Evolutionary conservation across 2,888 invertebrate genomes (phyloP), one percentile per base, ranked within the genome.

Genomic region (Nymphalis polychloros): DNA sequence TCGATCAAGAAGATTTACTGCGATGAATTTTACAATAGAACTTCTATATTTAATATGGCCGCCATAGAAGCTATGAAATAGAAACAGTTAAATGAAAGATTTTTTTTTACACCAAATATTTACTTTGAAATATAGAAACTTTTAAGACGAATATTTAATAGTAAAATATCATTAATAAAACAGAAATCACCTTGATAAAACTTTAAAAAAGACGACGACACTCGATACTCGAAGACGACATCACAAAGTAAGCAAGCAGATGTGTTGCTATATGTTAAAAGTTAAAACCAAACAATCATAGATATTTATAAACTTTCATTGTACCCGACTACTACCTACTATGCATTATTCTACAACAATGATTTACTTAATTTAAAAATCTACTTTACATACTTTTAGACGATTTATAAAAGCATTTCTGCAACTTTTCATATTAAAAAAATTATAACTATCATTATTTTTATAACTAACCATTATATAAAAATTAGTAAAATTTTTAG

Each of bases 131-230:
- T 52, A 31, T 48, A 17, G 7, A 10, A 35, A 52, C 20, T 31
- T 10, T 53, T 31, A 41, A 20, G 47, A 31, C 48, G 57, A 68
- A 27, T 62, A 63, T 59, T 20, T 41, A 50, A 13, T 8, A 19
- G 23, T 64, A 63, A 48, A 52, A 63, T 62, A 63, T 61, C 57
- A 71, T 70, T 64, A 72, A 77, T 76, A 71, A 73, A 77, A 72
- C 73, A 71, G 73, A 73, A 67, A 83, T 82, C 88, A 92, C 92
- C 92, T 91, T 87, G 88, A 87, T 89, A 89, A 87, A 90, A 87
- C 88, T 90, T 90, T 91, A 90, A 79, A 90, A 91, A 91, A 92
- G 89, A 89, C 87, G 89, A 85, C 86, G 90, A 89, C 87, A 88
- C 89, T 89, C 87, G 88, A 89, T 85, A 87, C 84, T 88, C 88